These are phyloP conservation scores for Pipistrellus pygmaeus DNA, from an alignment of 2,797 vertebrate genomes.

Conservation along the genomic window DNA sequence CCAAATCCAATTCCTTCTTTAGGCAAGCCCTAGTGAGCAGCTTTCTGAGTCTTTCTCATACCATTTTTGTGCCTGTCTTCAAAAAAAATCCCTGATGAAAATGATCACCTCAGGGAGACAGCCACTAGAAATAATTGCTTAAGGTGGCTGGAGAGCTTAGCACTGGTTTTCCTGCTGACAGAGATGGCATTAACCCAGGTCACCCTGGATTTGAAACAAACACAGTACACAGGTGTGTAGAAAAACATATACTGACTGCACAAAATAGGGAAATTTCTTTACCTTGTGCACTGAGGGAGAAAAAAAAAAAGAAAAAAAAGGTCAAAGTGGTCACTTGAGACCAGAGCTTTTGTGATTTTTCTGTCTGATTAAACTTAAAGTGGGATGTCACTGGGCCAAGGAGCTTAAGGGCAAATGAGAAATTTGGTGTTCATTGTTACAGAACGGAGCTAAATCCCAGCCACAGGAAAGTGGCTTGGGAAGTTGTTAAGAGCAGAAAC, in stretches of 20 bases:
- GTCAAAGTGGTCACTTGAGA: constrained; percentile 64
- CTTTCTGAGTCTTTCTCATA: constrained; percentile 16
- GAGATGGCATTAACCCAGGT: constrained; percentile 15
- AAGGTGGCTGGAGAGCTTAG: not conserved
- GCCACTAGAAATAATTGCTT: not conserved
- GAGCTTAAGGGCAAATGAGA: constrained; percentile 71
- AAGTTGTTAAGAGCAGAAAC: constrained; percentile 30
- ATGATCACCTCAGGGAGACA: not conserved
- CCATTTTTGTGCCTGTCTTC: not conserved
- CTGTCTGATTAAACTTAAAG: constrained; percentile 77
- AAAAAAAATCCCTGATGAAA: constrained; percentile 17
- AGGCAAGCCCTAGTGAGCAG: not conserved
- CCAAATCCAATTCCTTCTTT: not conserved
- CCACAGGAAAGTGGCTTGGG: not conserved
- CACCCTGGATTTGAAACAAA: constrained; percentile 61
- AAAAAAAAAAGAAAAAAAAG: not conserved
- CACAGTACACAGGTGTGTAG: not conserved
- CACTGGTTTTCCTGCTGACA: not conserved
- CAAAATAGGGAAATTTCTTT: constrained; percentile 64
- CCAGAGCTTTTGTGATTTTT: constrained; percentile 74
- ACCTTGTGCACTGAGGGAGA: constrained; percentile 9
- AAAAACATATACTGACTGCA: constrained; percentile 15
- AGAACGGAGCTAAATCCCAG: constrained; percentile 64
- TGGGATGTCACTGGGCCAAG: constrained; percentile 63
- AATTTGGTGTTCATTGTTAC: constrained; percentile 63